Evolutionary conservation across 2,797 vertebrate genomes (phyloP).

Genomic region (Carcharodon carcharias): DNA sequence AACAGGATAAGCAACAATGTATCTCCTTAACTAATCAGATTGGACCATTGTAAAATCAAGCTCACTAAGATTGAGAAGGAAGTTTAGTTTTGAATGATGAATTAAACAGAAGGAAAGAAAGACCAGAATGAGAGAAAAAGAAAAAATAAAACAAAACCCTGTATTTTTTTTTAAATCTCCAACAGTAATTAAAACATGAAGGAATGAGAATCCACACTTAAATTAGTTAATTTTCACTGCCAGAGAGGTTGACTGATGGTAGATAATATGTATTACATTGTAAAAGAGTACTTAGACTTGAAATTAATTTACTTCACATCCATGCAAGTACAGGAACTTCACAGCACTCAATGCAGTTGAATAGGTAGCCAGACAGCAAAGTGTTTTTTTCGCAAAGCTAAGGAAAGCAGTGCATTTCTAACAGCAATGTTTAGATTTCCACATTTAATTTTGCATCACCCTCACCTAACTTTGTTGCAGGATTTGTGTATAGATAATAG

Average conservation of each 20-base stretch:
- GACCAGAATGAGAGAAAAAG: background rate
- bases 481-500: background rate
- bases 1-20: background rate
- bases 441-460: background rate
- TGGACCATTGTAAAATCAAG: background rate
- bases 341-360: background rate
- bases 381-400: background rate
- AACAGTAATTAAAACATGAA: background rate
- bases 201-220: background rate
- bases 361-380: background rate
- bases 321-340: background rate
- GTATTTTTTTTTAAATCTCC: background rate
- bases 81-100: background rate
- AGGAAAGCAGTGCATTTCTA: too few species aligned
- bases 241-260: background rate
- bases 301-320: background rate
- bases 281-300: background rate
- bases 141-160: background rate
- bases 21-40: background rate
- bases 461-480: background rate
- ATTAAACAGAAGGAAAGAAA: background rate
- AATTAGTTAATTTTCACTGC: background rate
- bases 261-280: background rate
- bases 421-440: background rate
- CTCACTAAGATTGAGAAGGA: background rate